Percentiles rank a stretch among this genome's conserved stretches.
phyloP scores from a whole-genome alignment of 2,113 vertebrate species.

The Myotis lucifugus region DNA sequence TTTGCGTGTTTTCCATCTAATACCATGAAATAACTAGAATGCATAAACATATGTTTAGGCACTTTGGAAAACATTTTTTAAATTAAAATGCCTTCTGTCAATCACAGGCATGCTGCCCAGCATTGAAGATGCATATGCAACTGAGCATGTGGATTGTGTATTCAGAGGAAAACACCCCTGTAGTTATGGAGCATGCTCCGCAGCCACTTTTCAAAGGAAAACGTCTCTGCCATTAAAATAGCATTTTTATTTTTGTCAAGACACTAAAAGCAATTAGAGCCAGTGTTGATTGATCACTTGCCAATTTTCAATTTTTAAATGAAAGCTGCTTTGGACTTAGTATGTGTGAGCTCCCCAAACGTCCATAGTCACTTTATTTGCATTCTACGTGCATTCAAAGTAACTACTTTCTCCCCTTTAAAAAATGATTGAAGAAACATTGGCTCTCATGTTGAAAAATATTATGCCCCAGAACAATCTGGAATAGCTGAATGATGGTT shows the following conservation, averaged over 20 bases:
- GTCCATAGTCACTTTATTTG: constrained; percentile 75
- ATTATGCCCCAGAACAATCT: constrained; percentile 74
- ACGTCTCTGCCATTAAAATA: constrained; percentile 80
- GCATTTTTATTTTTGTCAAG: constrained; percentile 83
- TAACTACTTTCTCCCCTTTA: constrained; percentile 44
- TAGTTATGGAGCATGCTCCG: constrained; percentile 63
- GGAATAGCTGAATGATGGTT: constrained; percentile 63
- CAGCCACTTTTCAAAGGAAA: constrained; percentile 80
- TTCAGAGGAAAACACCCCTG: constrained; percentile 66
- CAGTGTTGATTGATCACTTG: constrained; percentile 78
- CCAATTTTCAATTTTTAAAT: constrained; percentile 81
- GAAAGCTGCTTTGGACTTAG: constrained; percentile 79
- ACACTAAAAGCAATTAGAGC: constrained; percentile 82
- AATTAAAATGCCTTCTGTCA: constrained; percentile 62
- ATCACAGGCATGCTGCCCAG: neutral
- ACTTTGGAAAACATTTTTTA: constrained; percentile 47
- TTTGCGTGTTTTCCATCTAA: constrained; percentile 50
- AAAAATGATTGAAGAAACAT: constrained; percentile 76
- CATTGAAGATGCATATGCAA: constrained; percentile 11
- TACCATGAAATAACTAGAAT: neutral
- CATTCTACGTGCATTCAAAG: constrained; percentile 76
- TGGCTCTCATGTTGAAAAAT: constrained; percentile 77
- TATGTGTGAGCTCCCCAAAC: constrained; percentile 73
- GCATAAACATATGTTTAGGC: constrained; percentile 44
- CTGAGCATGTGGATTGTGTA: constrained; percentile 62